Conservation (phyloP, 2,888 invertebrate genomes). For the Meloe dianella region DNA sequence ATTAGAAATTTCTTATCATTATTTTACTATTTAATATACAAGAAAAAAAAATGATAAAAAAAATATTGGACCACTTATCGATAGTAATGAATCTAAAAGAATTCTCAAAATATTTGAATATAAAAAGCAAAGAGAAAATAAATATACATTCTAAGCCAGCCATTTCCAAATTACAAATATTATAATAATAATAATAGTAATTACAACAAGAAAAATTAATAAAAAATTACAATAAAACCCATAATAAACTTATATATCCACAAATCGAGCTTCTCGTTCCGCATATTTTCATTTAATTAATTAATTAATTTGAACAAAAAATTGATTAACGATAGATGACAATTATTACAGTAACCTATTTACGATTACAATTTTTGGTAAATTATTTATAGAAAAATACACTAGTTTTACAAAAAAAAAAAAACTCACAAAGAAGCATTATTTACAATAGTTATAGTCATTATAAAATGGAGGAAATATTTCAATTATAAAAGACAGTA, state of each 20-base stretch:
- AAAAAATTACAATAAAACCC: constrained; percentile 27
- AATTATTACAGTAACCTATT: constrained; percentile 23
- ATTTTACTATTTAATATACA: constrained; percentile 33
- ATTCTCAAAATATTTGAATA: constrained; percentile 16
- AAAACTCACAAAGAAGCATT: constrained; percentile 18
- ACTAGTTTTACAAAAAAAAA: constrained; percentile 19
- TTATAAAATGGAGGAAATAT: constrained; percentile 20
- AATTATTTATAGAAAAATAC: constrained; percentile 18
- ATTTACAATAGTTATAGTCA: constrained; percentile 25
- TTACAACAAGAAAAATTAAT: neutral
- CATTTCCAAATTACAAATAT: constrained; percentile 17
- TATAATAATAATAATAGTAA: constrained; percentile 13
- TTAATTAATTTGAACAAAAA: constrained; percentile 17
- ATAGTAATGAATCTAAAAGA: constrained; percentile 13
- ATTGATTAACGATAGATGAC: constrained; percentile 42
- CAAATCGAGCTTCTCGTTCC: constrained; percentile 28
- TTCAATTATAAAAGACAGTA: constrained; percentile 20
- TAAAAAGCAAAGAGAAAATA: constrained; percentile 23
- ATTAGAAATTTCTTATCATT: constrained; percentile 14
- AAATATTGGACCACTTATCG: constrained; percentile 45
- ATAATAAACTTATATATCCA: constrained; percentile 28
- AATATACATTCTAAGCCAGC: constrained; percentile 20
- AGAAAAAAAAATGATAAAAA: constrained; percentile 42
- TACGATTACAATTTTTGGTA: neutral
- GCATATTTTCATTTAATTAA: constrained; percentile 20